phyloP scores from a whole-genome alignment of 1,140 invertebrate species.

The Macrobrachium nipponense region DNA sequence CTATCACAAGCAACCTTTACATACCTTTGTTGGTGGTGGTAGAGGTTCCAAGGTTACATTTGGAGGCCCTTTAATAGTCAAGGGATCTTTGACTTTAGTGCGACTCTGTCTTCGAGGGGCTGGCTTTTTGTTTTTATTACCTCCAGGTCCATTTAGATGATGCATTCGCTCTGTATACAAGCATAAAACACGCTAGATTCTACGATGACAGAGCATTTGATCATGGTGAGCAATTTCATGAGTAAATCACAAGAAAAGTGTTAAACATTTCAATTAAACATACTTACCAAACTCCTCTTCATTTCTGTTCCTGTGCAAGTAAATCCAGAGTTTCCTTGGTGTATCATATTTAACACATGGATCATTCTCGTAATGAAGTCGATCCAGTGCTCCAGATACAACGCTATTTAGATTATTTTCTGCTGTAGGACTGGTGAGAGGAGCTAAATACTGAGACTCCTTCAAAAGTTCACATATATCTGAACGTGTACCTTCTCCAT shows the following conservation, averaged over 20 bases:
- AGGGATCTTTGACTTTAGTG: constrained; percentile 43
- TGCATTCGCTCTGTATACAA: constrained; percentile 69
- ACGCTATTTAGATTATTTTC: constrained; percentile 79
- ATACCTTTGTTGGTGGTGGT: constrained; percentile 67
- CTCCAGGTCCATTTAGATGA: constrained; percentile 74
- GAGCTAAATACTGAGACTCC: constrained; percentile 86
- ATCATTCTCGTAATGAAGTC: constrained; percentile 88
- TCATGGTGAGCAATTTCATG: background rate
- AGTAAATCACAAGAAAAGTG: background rate
- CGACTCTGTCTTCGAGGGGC: constrained; percentile 66
- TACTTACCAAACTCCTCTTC: constrained; percentile 81
- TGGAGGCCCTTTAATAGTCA: constrained; percentile 63
- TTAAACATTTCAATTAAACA: background rate
- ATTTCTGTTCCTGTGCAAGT: constrained; percentile 83
- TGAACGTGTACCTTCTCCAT: constrained; percentile 90
- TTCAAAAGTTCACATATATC: constrained; percentile 88
- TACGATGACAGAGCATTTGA: background rate
- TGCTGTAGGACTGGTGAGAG: constrained; percentile 78
- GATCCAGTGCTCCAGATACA: constrained; percentile 88
- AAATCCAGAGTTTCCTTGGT: constrained; percentile 90
- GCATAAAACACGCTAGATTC: too few species aligned
- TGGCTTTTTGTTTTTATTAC: constrained; percentile 73
- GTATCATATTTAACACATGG: constrained; percentile 92
- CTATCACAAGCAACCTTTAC: background rate
- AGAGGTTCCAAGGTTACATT: constrained; percentile 62